phyloP scores from a whole-genome alignment of 2,113 vertebrate genomes.

The Epinephelus lanceolatus region DNA sequence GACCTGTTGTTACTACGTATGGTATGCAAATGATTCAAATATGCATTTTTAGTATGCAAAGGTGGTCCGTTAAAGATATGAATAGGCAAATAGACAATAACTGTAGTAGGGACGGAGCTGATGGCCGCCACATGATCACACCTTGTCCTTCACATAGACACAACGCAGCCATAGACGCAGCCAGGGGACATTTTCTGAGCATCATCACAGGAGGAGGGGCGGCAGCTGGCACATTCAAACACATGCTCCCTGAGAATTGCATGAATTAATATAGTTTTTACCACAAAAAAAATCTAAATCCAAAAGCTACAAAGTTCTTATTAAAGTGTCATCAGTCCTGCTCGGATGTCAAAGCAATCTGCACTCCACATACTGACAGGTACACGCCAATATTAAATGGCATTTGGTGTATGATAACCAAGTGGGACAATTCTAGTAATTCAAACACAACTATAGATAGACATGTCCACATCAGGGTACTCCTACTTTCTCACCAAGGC shows the following conservation, averaged over 20 bases:
- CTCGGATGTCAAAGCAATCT: background rate
- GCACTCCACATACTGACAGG: background rate
- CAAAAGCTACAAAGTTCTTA: background rate
- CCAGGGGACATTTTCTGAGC: constrained; percentile 9
- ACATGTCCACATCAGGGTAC: background rate
- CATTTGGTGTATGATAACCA: background rate
- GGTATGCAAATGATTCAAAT: constrained; percentile 65
- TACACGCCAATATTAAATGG: background rate
- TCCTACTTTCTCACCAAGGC: background rate
- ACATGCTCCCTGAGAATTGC: background rate
- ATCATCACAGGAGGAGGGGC: background rate
- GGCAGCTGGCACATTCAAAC: constrained; percentile 6
- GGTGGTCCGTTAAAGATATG: constrained; percentile 53
- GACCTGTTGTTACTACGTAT: constrained; percentile 53
- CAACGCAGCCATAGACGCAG: constrained; percentile 1
- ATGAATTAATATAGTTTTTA: background rate
- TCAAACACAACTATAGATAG: constrained; percentile 7
- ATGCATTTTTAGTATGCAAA: constrained; percentile 70
- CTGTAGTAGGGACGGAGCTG: constrained; percentile 11
- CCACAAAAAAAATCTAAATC: background rate
- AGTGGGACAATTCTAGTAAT: background rate
- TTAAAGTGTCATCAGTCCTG: background rate
- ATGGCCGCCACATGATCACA: constrained; percentile 41
- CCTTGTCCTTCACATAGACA: constrained; percentile 19
- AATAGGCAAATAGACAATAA: constrained; percentile 58